Conservation (phyloP, 2,888 invertebrate genomes). For the Ditula angustiorana region DNA sequence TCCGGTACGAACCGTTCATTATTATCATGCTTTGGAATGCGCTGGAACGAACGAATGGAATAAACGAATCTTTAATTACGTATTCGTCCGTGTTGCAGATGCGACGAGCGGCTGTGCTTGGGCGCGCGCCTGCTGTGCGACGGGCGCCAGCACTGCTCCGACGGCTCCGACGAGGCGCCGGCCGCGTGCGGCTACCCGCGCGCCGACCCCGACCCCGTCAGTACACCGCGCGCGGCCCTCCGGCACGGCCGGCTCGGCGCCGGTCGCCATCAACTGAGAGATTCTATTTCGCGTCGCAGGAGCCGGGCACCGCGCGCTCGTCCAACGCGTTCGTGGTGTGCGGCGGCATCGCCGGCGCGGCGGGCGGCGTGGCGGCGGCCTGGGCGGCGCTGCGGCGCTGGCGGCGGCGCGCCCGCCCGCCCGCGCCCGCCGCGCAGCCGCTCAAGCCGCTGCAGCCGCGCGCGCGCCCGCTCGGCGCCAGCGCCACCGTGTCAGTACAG, state of each 20-base stretch:
- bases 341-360: constrained; percentile 59
- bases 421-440: constrained; percentile 43
- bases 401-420: constrained; percentile 47
- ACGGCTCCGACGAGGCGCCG: constrained; percentile 91
- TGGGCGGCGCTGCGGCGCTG: constrained; percentile 59
- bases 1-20: constrained; percentile 53
- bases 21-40: background rate
- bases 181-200: constrained; percentile 83
- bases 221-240: background rate
- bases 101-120: constrained; percentile 90
- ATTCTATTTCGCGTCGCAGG: background rate
- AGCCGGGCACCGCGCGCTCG: constrained; percentile 44
- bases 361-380: constrained; percentile 56
- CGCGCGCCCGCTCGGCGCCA: constrained; percentile 50
- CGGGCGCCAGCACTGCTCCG: constrained; percentile 91
- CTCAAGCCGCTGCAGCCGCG: constrained; percentile 37
- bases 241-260: background rate
- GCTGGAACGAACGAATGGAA: no score
- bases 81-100: constrained; percentile 71
- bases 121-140: constrained; percentile 89
- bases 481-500: constrained; percentile 67
- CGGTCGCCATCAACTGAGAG: no score
- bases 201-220: constrained; percentile 1
- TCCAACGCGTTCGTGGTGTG: constrained; percentile 60
- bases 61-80: no score